A percentile compares a stretch with the other conserved stretches of the same genome.
phyloP scores from a whole-genome alignment of 2,888 invertebrate species.

The Chrysodeixis includens region DNA sequence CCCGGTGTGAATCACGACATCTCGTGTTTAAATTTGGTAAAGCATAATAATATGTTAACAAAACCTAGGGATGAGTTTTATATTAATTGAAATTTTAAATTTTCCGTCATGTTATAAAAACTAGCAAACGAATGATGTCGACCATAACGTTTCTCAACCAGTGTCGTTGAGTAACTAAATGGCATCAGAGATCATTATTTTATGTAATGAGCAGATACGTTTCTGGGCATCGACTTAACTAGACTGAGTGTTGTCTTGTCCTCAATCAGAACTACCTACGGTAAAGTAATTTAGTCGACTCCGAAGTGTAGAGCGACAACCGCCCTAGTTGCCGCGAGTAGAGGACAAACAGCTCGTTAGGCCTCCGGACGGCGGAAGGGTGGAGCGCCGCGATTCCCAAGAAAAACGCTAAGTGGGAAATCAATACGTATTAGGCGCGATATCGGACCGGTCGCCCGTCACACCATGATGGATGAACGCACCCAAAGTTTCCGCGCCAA shows the following conservation, averaged over 20 bases:
- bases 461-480: slow-evolving; percentile 88
- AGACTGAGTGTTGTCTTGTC: slow-evolving; percentile 34
- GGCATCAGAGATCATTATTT: slow-evolving; percentile 15
- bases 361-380: slow-evolving; percentile 84
- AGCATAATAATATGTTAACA: not conserved
- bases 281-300: slow-evolving; percentile 45
- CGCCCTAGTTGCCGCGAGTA: slow-evolving; percentile 78
- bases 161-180: not conserved
- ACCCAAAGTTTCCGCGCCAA: slow-evolving; percentile 85
- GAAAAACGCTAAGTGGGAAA: slow-evolving; percentile 89
- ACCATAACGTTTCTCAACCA: not conserved
- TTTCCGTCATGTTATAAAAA: not conserved
- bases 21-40: not conserved
- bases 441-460: slow-evolving; percentile 87
- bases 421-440: slow-evolving; percentile 89
- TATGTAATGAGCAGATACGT: slow-evolving; percentile 16
- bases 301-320: slow-evolving; percentile 65
- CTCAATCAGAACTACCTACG: slow-evolving; percentile 42
- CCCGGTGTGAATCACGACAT: not conserved
- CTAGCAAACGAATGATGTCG: not conserved
- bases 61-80: too few species aligned
- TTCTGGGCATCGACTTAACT: slow-evolving; percentile 27
- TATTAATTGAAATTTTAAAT: too few species aligned
- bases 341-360: slow-evolving; percentile 89
- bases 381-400: slow-evolving; percentile 86